A percentile compares a stretch with the other conserved stretches of the same genome.
phyloP scores from a whole-genome alignment of 2,113 vertebrate species.

The Struthio camelus region DNA sequence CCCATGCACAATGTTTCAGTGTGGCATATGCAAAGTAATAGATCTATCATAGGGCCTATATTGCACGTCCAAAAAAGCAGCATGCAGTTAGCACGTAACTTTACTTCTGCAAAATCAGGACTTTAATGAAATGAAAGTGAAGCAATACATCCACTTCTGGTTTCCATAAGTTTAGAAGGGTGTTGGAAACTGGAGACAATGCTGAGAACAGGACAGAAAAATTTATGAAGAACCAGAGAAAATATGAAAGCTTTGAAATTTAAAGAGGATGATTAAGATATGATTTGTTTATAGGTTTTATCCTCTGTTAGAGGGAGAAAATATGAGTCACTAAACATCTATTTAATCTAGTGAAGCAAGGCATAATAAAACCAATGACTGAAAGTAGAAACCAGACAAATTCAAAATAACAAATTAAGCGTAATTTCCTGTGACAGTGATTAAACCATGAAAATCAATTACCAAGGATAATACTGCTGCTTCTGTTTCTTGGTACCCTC shows the following conservation, averaged over 20 bases:
- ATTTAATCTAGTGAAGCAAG: not conserved
- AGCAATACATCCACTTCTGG: not conserved
- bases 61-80: not conserved
- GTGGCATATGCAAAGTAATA: not conserved
- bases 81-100: not conserved
- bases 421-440: not conserved
- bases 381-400: not conserved
- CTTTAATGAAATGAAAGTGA: not conserved
- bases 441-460: constrained; percentile 12
- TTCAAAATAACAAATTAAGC: not conserved
- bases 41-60: not conserved
- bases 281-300: not conserved
- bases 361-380: not conserved
- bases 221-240: not conserved
- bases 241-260: not conserved
- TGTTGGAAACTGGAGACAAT: not conserved
- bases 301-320: not conserved
- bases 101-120: not conserved
- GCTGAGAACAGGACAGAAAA: not conserved
- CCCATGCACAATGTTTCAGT: not conserved
- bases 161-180: not conserved
- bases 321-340: not conserved
- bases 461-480: not conserved
- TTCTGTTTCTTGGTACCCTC: not conserved
- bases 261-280: not conserved